phyloP scores from a whole-genome alignment of 2,888 invertebrate species.

The Plagodis pulveraria region DNA sequence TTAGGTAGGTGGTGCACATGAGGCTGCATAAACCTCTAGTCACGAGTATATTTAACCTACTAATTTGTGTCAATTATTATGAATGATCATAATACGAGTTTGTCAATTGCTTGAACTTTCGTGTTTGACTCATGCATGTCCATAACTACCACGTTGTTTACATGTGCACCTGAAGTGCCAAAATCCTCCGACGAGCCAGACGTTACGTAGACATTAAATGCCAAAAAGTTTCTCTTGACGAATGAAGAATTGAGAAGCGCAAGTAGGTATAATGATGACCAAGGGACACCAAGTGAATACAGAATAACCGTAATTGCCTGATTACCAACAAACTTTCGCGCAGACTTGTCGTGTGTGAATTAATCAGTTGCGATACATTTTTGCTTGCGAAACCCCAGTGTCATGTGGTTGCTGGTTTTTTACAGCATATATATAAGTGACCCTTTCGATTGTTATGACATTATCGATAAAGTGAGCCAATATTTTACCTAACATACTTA shows the following conservation, averaged over 20 bases:
- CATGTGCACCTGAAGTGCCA: conserved; percentile 4
- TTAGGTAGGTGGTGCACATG: no score
- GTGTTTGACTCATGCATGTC: conserved; percentile 20
- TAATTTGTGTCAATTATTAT: conserved; percentile 14
- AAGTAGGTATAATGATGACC: conserved; percentile 30
- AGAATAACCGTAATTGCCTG: conserved; percentile 31
- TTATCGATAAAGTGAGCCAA: conserved; percentile 1
- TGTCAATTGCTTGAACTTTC: conserved; percentile 32
- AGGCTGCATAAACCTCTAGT: neutral
- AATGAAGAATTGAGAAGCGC: conserved; percentile 38
- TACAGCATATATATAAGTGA: neutral
- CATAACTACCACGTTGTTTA: conserved; percentile 22
- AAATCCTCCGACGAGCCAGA: conserved; percentile 18
- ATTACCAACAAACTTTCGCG: conserved; percentile 35
- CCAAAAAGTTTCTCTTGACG: conserved; percentile 55
- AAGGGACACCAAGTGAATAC: conserved; percentile 39
- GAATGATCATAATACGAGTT: conserved; percentile 20
- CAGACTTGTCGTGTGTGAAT: conserved; percentile 12
- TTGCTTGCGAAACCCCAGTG: conserved; percentile 8
- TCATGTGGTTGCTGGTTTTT: conserved; percentile 1
- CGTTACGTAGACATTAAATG: conserved; percentile 40
- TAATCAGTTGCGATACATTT: conserved; percentile 18
- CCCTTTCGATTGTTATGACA: conserved; percentile 5
- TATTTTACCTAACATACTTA: no score
- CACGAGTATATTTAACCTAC: conserved; percentile 12